Conservation (phyloP, 2,113 vertebrate genomes). For the Pangasianodon hypophthalmus region DNA sequence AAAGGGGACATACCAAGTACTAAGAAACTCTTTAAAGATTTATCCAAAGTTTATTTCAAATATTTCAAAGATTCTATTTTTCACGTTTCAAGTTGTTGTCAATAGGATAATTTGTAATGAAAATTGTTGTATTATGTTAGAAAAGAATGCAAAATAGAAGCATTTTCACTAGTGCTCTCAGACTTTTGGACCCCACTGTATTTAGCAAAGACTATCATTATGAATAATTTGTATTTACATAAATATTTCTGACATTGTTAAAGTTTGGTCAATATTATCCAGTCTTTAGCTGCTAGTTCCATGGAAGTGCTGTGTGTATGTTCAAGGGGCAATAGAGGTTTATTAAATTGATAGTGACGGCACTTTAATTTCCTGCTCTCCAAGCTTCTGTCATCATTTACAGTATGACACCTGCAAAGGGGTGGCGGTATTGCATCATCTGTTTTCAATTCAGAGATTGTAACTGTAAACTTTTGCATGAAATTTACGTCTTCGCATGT, state of each 20-base stretch:
- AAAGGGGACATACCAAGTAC: not conserved
- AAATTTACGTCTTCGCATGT: not conserved
- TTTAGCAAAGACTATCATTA: not conserved
- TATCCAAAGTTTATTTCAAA: not conserved
- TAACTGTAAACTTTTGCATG: not conserved
- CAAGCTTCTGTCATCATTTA: not conserved
- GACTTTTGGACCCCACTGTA: not conserved
- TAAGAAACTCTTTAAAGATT: not conserved
- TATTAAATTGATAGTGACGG: not conserved
- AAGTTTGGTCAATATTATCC: not conserved
- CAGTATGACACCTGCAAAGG: not conserved
- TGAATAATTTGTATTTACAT: not conserved
- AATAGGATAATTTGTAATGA: not conserved
- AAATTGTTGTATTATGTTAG: not conserved
- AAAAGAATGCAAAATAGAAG: not conserved
- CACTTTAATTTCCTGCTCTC: slow-evolving; percentile 15
- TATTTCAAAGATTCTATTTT: not conserved
- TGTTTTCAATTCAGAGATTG: not conserved
- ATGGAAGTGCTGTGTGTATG: not conserved
- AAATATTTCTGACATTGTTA: not conserved
- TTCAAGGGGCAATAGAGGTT: not conserved
- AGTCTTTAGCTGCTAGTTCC: not conserved
- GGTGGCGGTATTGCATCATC: not conserved
- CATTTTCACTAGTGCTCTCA: not conserved
- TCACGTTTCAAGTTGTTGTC: not conserved